phyloP scores from a whole-genome alignment of 2,113 vertebrate species.

The Channa argus region DNA sequence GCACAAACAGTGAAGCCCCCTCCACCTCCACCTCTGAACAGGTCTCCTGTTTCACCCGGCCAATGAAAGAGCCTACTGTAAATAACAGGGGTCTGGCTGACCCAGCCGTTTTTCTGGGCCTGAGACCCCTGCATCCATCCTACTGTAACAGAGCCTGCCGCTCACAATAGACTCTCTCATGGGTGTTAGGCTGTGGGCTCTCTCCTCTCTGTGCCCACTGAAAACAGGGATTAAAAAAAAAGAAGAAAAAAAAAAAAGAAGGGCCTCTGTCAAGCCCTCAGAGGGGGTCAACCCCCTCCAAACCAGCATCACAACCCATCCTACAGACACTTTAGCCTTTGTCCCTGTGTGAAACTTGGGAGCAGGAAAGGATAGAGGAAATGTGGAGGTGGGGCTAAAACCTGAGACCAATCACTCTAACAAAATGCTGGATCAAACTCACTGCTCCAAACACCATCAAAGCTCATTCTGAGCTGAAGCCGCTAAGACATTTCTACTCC shows the following conservation, averaged over 20 bases:
- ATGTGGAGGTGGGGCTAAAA: constrained; percentile 67
- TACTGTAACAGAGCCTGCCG: constrained; percentile 84
- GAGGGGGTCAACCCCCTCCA: constrained; percentile 78
- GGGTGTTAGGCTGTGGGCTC: constrained; percentile 75
- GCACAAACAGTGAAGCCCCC: constrained; percentile 86
- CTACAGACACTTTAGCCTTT: constrained; percentile 83
- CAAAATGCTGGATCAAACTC: constrained; percentile 69
- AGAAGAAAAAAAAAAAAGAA: constrained; percentile 52
- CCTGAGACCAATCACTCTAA: constrained; percentile 68
- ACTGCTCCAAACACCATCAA: constrained; percentile 41
- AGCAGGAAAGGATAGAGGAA: constrained; percentile 60
- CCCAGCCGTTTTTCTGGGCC: constrained; percentile 81
- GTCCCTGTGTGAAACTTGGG: constrained; percentile 73
- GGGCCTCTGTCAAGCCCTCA: constrained; percentile 77
- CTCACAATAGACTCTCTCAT: constrained; percentile 81
- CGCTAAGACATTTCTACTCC: constrained; percentile 24
- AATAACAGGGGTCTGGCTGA: constrained; percentile 86
- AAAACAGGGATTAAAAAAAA: constrained; percentile 70
- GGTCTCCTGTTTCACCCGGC: constrained; percentile 86
- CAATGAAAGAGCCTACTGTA: constrained; percentile 90
- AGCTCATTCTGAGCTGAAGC: constrained; percentile 35
- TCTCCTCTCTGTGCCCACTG: constrained; percentile 67
- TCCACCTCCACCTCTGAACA: constrained; percentile 51
- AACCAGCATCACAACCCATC: constrained; percentile 73
- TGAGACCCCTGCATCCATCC: constrained; percentile 81